Evolutionary conservation across 2,113 vertebrate species (phyloP), one percentile per base, ranked within the genome.

Genomic region (Tiliqua scincoides): DNA sequence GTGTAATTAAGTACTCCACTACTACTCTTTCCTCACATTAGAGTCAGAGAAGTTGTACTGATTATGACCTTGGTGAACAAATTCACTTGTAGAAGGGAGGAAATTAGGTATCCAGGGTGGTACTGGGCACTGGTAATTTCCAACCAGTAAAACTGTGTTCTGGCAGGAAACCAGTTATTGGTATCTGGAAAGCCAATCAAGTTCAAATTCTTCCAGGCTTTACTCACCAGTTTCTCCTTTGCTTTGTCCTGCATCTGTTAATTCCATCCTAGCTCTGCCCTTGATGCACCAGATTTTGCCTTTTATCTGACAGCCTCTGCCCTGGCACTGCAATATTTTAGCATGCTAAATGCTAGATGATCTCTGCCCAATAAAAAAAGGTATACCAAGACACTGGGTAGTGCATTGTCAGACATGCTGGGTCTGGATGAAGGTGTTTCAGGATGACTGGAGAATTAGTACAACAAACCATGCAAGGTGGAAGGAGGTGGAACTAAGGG

Each of bases 341-440:
- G 23, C 35, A 32, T 3, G 27, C 15, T 20, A 30, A 74, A 35
- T 7, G 25, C 25, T n/a, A 65, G 6, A 32, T 79, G 37, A 48
- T 9, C 30, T 25, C 25, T 63, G n/a, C 30, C 32, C 76, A 79
- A 62, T 62, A 23, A 37, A 78, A 43, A 71, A 2, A 32, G 30
- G 21, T 14, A 43, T 7, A 18, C 80, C 61, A 15, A 72, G 25
- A 40, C 10, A 10, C 59, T 65, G 86, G 6, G 70, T 61, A 59
- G 7, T 35, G 23, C 21, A 37, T 68, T 67, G 18, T 25, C 63
- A 27, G 40, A 74, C 85, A 90, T 35, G 37, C 57, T 48, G 79
- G 74, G 85, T 71, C 72, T 89, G 83, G 70, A 3, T 80, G 20
- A 25, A 62, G 3, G 2, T 1, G 88, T 86, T 91, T 73, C n/a